These are phyloP conservation scores for Pyrocoelia pectoralis DNA, from an alignment of 2,888 invertebrate species.

Conservation along the genomic window DNA sequence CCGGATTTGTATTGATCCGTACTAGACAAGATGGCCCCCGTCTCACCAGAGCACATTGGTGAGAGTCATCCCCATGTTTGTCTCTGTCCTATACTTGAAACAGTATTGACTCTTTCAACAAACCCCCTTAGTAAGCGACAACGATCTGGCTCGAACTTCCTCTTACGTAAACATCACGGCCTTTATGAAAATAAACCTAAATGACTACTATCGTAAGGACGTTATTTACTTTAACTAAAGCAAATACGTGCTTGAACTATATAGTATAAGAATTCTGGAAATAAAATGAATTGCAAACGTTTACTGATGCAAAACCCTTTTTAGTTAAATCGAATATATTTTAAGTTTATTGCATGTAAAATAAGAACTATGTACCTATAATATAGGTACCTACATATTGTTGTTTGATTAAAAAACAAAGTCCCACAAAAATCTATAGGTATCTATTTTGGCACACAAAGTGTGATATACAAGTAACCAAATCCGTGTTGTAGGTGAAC, in stretches of 20 bases:
- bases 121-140: conserved; percentile 31
- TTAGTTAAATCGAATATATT: conserved; percentile 20
- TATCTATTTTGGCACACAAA: too few relatives aligned
- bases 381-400: not conserved
- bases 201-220: conserved; percentile 16
- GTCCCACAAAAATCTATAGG: too few relatives aligned
- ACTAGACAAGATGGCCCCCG: conserved; percentile 57
- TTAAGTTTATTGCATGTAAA: not conserved
- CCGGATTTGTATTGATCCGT: conserved; percentile 56
- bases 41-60: conserved; percentile 55
- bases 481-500: too few relatives aligned
- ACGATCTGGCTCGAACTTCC: conserved; percentile 29
- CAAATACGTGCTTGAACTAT: conserved; percentile 56
- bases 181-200: conserved; percentile 22
- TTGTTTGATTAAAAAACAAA: not conserved
- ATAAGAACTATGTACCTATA: not conserved
- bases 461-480: too few relatives aligned
- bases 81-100: conserved; percentile 49
- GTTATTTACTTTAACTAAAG: conserved; percentile 27
- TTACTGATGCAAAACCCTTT: conserved; percentile 27
- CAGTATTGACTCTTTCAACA: conserved; percentile 43
- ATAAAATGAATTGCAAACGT: conserved; percentile 58
- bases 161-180: conserved; percentile 17
- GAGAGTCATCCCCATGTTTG: conserved; percentile 48
- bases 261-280: conserved; percentile 57